Evolutionary conservation across 2,888 invertebrate genomes (phyloP), one percentile per base, ranked within the genome.

Genomic region (Tupiocoris notatus): DNA sequence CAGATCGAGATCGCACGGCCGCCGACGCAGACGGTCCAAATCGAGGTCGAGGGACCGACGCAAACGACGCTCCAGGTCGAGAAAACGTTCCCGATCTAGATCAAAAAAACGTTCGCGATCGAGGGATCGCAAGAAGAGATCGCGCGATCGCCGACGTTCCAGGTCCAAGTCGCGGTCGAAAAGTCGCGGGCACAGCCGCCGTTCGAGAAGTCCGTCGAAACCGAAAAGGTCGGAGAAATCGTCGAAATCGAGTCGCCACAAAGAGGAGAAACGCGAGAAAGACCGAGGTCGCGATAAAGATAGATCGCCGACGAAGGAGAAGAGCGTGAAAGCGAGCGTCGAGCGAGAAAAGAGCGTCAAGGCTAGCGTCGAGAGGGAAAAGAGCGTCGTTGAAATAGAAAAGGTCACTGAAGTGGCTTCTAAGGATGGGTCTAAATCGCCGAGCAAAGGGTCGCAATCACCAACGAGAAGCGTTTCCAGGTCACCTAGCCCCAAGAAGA

Each of bases 11-110:
- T 80, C 82, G 20, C 80, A 82, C 59, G 83, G 85, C 24, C 77
- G 81, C 70, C 39, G 39, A 7, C 80, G 81, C n/a, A 77, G 81
- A 3, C 75, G 81, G 74, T 82, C 81, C 18, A 78, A 81, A 63
- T 81, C 82, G 22, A 78, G 79, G 62, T 66, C 84, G 56, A 84
- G 84, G 3, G 62, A 23, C 6, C 39, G 73, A 6, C 21, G 73
- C 23, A 80, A 87, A n/a, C 83, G 85, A 3, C 80, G 85, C 77
- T 84, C 85, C 3, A 82, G 85, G 58, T 84, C 84, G 17, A 83
- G 84, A 24, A 81, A 84, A 80, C 75, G 85, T 83, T 89, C 90
- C 80, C 83, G 87, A 0, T 85, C 88, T 0, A 83, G 85, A 7
- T 87, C 88, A 0, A 83, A 86, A 67, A 87, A 91, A 0, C 86